Base-by-base conservation (phyloP, 2,888 invertebrate species). In the Meta bourneti region DNA sequence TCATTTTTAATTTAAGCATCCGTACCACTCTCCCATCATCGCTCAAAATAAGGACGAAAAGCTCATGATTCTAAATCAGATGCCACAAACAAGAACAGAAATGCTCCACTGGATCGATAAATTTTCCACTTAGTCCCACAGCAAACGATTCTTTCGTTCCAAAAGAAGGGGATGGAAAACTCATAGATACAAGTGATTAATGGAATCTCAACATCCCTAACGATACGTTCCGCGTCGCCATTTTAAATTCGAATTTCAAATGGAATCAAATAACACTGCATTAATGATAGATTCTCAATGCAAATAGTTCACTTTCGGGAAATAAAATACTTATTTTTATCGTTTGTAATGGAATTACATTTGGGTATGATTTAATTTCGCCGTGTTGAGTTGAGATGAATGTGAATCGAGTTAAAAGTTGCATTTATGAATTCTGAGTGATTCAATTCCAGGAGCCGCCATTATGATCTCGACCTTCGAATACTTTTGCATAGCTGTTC, bases 261-360 rank as follows among this genome's bases (percentile, higher is more conserved):
- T n/a, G 20, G 54, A 84, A 84, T 84, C 74, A 84, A 84, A 84
- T 84, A 84, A 84, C 83, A 20, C 54, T 79, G 52, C 72, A 84
- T 54, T 84, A 74, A 84, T 84, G 74, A 84, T 84, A 84, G 83
- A 54, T 34, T 84, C 74, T 84, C 34, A 52, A 84, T 84, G 83
- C 83, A 84, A 84, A 84, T 84, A 84, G 54, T 84, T 61, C 83
- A 84, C 83, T 84, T 84, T 84, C 19, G 20, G 74, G 83, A 84
- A 84, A 84, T 84, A 74, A 84, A 84, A 72, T 84, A 34, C 34
- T 20, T n/a, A 6, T 74, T 74, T 84, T 52, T 61, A 61, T 16
- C 61, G 61, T 61, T 61, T 61, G 61, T 6, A 8, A 61, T 61
- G 1, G 61, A 61, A 61, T 61, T 61, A 61, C 61, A 61, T 61